These are phyloP conservation scores for Nymphalis polychloros DNA, from an alignment of 2,888 invertebrate species.

Conservation along the genomic window DNA sequence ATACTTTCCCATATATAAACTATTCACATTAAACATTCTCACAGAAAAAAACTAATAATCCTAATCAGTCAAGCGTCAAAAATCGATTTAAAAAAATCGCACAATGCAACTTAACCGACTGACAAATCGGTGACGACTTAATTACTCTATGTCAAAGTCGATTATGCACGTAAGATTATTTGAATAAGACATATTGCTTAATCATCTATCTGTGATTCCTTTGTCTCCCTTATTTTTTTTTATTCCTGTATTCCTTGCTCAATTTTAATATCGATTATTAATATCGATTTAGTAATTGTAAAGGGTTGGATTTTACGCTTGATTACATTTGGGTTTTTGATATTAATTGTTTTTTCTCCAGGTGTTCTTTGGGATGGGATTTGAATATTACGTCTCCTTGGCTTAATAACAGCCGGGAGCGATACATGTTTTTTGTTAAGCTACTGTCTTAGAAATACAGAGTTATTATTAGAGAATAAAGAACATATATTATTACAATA, in stretches of 20 bases:
- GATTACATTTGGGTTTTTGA: constrained; percentile 55
- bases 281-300: background rate
- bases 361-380: constrained; percentile 43
- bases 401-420: constrained; percentile 45
- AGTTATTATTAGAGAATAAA: too few species aligned
- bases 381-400: constrained; percentile 54
- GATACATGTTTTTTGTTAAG: constrained; percentile 23
- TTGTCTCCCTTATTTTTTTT: constrained; percentile 16
- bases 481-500: too few species aligned
- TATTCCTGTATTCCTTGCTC: constrained; percentile 15
- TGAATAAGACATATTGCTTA: constrained; percentile 69
- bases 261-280: background rate
- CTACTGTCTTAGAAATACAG: constrained; percentile 11
- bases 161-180: constrained; percentile 67
- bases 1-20: constrained; percentile 5
- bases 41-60: constrained; percentile 26
- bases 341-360: constrained; percentile 50
- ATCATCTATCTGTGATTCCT: constrained; percentile 43
- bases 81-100: constrained; percentile 57
- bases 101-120: constrained; percentile 58
- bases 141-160: constrained; percentile 70
- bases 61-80: constrained; percentile 60
- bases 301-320: constrained; percentile 53
- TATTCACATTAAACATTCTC: constrained; percentile 8
- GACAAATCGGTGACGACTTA: constrained; percentile 61